These are phyloP conservation scores for Melanostigma gelatinosum DNA, from an alignment of 2,113 vertebrate genomes.

Conservation along the genomic window DNA sequence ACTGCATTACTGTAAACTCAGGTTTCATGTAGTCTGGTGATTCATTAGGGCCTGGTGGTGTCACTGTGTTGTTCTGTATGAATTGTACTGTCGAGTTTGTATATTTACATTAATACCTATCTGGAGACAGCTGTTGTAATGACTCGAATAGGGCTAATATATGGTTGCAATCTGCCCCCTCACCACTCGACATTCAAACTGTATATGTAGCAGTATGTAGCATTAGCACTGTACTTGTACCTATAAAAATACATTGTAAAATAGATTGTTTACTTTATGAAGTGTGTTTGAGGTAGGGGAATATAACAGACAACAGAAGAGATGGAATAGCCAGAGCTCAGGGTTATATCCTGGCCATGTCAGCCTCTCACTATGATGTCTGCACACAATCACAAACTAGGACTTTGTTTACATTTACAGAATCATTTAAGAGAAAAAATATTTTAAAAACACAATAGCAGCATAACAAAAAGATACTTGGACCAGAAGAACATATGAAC, in stretches of 20 bases:
- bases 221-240: not conserved
- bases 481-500: not conserved
- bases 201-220: not conserved
- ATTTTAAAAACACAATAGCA: not conserved
- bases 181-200: not conserved
- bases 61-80: too few relatives aligned
- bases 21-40: not conserved
- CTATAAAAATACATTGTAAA: not conserved
- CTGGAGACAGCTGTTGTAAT: too few relatives aligned
- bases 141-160: too few relatives aligned
- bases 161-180: too few relatives aligned
- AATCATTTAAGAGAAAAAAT: conserved; percentile 14
- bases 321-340: not conserved
- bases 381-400: not conserved
- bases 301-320: too few relatives aligned
- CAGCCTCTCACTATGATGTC: too few relatives aligned
- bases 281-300: conserved; percentile 1
- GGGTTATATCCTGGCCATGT: not conserved
- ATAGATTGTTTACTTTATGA: not conserved
- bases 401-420: not conserved
- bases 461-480: not conserved
- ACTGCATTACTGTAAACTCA: not conserved
- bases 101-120: too few relatives aligned
- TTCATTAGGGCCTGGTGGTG: too few relatives aligned
- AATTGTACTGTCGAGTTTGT: too few relatives aligned